Conservation (phyloP, 2,797 vertebrate genomes). For the Melanotaenia nigrans region DNA sequence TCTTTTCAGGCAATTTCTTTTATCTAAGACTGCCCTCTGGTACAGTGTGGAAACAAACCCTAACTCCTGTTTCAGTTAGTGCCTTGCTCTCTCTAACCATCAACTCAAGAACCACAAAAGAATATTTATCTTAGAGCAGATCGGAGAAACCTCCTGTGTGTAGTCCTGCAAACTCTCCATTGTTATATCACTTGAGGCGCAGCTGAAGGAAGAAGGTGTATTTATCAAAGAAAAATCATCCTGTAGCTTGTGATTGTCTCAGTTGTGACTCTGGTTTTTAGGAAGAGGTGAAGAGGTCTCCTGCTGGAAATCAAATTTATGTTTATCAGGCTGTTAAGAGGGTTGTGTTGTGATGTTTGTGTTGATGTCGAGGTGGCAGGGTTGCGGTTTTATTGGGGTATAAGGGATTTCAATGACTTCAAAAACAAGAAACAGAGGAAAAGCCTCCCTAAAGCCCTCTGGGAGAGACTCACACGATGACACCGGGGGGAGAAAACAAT, state of each 20-base stretch:
- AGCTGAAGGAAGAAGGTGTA: constrained; percentile 33
- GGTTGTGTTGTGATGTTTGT: constrained; percentile 41
- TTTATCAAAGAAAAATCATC: constrained; percentile 49
- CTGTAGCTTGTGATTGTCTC: constrained; percentile 28
- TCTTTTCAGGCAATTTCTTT: neutral
- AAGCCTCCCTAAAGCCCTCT: constrained; percentile 76
- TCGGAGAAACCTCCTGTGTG: constrained; percentile 43
- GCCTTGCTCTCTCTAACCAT: constrained; percentile 4
- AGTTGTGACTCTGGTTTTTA: constrained; percentile 24
- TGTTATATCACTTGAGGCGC: constrained; percentile 45
- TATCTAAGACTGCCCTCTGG: neutral
- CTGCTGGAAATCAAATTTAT: constrained; percentile 34
- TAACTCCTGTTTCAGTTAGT: neutral
- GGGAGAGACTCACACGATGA: constrained; percentile 83
- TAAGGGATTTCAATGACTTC: constrained; percentile 63
- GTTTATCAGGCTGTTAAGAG: constrained; percentile 18
- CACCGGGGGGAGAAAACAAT: constrained; percentile 85
- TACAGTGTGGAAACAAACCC: constrained; percentile 2
- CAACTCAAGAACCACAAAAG: constrained; percentile 13
- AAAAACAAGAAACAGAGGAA: constrained; percentile 57
- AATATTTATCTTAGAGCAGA: constrained; percentile 46
- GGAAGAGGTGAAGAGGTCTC: constrained; percentile 19
- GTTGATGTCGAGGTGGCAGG: constrained; percentile 29
- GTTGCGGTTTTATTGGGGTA: constrained; percentile 35
- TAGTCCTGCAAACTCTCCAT: constrained; percentile 26